Percentiles rank a stretch among this genome's conserved stretches.
These are phyloP conservation scores for Myodes glareolus DNA, from an alignment of 2,113 vertebrate genomes.

Conservation along the genomic window DNA sequence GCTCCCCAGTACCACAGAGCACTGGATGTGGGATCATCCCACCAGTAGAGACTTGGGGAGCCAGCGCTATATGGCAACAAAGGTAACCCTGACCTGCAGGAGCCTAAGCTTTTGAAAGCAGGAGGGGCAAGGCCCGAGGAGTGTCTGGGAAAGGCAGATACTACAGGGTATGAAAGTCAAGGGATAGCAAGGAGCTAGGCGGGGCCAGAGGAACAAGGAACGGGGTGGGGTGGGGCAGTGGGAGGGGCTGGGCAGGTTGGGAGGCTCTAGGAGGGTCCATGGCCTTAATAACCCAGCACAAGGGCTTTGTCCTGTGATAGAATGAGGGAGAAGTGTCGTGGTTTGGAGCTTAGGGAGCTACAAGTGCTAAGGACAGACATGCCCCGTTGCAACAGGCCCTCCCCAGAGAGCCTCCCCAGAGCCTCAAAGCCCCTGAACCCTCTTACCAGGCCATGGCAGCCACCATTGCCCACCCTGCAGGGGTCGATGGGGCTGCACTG, in stretches of 20 bases:
- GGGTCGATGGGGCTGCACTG: slow-evolving; percentile 91
- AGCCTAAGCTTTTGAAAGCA: neutral
- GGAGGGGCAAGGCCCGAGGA: neutral
- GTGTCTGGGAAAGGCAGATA: neutral
- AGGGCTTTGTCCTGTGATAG: neutral
- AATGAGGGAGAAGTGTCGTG: neutral
- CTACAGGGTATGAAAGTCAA: neutral
- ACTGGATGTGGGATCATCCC: neutral
- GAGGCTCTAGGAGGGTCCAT: no score
- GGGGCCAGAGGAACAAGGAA: no score
- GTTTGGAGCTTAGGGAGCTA: neutral
- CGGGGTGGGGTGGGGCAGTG: no score
- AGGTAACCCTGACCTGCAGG: neutral
- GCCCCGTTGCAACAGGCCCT: neutral
- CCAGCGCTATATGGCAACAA: neutral
- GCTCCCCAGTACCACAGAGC: neutral
- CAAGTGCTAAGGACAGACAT: neutral
- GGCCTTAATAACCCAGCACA: neutral
- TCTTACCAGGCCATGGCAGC: slow-evolving; percentile 93
- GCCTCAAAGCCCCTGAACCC: neutral
- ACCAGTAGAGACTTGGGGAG: no score
- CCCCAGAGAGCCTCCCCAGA: neutral
- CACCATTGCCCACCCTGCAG: slow-evolving; percentile 90
- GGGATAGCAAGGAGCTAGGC: neutral
- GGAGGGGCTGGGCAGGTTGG: neutral